These are phyloP conservation scores for Cephus nigrinus DNA, from an alignment of 2,888 invertebrate species.

Conservation along the genomic window DNA sequence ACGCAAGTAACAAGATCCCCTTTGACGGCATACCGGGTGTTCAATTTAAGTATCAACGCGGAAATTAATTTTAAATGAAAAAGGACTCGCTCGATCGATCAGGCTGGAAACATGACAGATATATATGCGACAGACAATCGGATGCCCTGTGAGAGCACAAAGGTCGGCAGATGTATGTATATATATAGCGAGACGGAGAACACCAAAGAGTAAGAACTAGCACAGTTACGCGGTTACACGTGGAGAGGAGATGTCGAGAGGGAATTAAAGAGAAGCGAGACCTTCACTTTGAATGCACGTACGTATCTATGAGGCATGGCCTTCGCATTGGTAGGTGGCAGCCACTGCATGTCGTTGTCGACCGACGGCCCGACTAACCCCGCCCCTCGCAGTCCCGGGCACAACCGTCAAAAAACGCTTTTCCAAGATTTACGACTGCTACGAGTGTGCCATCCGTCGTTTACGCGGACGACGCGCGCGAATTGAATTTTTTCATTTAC, in stretches of 20 bases:
- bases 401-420: neutral
- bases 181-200: neutral
- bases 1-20: neutral
- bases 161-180: neutral
- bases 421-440: neutral
- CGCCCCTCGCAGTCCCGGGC: neutral
- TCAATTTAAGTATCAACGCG: neutral
- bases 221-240: constrained; percentile 13
- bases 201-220: neutral
- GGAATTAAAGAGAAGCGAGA: constrained; percentile 36
- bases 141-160: neutral
- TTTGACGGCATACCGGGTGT: neutral
- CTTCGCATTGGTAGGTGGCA: constrained; percentile 25
- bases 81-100: neutral
- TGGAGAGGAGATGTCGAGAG: constrained; percentile 26
- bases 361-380: neutral
- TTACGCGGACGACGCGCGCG: neutral
- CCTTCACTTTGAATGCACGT: constrained; percentile 30
- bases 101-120: neutral
- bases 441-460: neutral
- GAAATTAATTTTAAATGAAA: neutral
- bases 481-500: no score
- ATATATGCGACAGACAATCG: neutral
- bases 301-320: constrained; percentile 21
- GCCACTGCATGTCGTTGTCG: neutral